Evolutionary conservation across 2,888 invertebrate genomes (phyloP), one percentile per base, ranked within the genome.

Genomic region (Drosophila neoperkinsi): DNA sequence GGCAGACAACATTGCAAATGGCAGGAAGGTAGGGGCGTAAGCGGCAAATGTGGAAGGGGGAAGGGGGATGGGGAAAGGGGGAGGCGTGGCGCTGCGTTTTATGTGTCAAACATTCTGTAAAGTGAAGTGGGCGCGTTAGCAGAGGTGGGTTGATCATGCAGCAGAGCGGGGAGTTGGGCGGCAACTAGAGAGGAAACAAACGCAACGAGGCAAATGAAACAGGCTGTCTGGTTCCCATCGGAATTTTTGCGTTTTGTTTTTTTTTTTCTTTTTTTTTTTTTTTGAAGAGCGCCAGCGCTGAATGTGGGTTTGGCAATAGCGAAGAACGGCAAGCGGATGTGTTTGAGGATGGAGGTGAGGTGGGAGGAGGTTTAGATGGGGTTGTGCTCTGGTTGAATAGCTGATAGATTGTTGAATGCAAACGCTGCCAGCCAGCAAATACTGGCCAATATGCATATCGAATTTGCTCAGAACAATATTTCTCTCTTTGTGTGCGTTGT

Each of bases 41-140:
- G n/a, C 30, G 10, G 51, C 51, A n/a, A 55, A 7, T 30, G 11
- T 43, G 28, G 25, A 13, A n/a, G 71, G 68, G 74, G 16, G 0
- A 41, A 1, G 43, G 25, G 34, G 21, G 7, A 11, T 10, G 21
- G 53, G 36, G 25, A 13, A 43, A 33, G 52, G 18, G 38, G 73
- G 77, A 16, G 21, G 73, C 70, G 74, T 50, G 72, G 61, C 74
- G 50, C 78, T 67, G 63, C 63, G 74, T 81, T 87, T 85, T 85
- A 79, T 90, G 86, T 90, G 86, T 83, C 89, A 90, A 87, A 90
- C 81, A 87, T 86, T 70, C 68, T 72, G 82, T 80, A 74, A 84
- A 74, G 68, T 68, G 64, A 74, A 73, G 74, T 73, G 74, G 58
- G 61, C 59, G 41, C 46, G 28, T 46, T 16, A 16, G 41, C 41